phyloP scores from a whole-genome alignment of 2,113 vertebrate genomes.

The Orycteropus afer region DNA sequence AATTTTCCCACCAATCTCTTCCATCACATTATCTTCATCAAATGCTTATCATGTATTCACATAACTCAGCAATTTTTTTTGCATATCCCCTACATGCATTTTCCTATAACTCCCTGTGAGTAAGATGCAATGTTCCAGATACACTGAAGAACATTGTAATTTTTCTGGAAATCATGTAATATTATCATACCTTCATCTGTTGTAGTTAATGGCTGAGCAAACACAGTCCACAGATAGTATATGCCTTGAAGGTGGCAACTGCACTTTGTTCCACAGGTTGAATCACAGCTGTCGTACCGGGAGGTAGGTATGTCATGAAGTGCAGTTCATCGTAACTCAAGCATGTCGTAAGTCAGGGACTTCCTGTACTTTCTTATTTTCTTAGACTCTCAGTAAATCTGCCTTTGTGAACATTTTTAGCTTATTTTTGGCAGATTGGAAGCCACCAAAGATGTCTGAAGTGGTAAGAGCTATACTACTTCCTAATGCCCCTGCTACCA shows the following conservation, averaged over 20 bases:
- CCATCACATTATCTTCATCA: background rate
- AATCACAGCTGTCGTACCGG: background rate
- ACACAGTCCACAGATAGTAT: background rate
- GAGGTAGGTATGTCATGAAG: background rate
- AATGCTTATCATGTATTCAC: background rate
- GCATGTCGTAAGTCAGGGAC: background rate
- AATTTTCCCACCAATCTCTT: background rate
- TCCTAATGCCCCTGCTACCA: background rate
- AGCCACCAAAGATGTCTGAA: background rate
- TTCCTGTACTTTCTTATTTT: background rate
- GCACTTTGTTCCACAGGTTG: background rate
- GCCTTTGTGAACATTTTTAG: background rate
- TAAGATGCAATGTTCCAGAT: background rate
- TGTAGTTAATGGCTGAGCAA: background rate
- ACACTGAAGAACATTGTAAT: background rate
- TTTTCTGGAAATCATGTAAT: background rate
- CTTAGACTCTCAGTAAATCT: background rate
- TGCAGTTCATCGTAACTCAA: background rate
- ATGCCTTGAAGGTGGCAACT: background rate
- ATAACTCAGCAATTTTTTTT: background rate
- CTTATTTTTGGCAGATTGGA: conserved; percentile 12
- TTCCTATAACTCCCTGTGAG: background rate
- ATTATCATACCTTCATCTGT: background rate
- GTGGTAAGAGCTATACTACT: background rate
- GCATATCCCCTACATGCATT: background rate